Evolutionary conservation across 1,140 invertebrate species (phyloP), one percentile per base, ranked within the genome.

Genomic region (Brachionus sp.): DNA sequence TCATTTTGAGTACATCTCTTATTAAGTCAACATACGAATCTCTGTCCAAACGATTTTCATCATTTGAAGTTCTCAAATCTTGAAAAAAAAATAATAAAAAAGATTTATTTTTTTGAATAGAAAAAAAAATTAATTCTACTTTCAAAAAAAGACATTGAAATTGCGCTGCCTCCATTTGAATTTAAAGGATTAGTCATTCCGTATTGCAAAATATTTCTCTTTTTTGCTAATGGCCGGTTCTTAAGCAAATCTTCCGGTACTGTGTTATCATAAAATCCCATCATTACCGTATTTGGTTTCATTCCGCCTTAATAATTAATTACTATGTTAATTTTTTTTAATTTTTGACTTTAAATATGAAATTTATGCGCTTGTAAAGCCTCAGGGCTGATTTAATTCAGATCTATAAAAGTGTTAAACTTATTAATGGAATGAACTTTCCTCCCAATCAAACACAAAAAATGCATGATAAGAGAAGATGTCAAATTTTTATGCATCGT

Each of bases 241-340:
- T 70, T 64, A n/a, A 84, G 33, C 10, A 57, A 42, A 83, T 85
- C 84, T 13, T 75, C 80, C 4, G 85, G 85, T 13, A 84, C 73
- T 62, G 84, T 50, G 35, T 86, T 83, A 84, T 91, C 90, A 84
- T 95, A 93, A 89, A 98, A 98, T 5, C 96, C 92, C 37, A 92
- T 85, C 44, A 91, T 89, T 77, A 99, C 94, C 0, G 97, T 98
- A 87, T 99, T 98, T 0, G 96, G 96, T 88, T 98, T 98, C 96
- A 99, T 98, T 6, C 97, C 97, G 3, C 97, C 97, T 75, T 37
- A n/a, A n/a, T n/a, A n/a, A n/a, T n/a, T n/a, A n/a, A n/a, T n/a
- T n/a, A n/a, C n/a, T n/a, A n/a, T n/a, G n/a, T n/a, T n/a, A n/a
- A n/a, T n/a, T n/a, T n/a, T n/a, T n/a, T n/a, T n/a, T n/a, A n/a